Base-by-base conservation (phyloP, 2,888 invertebrate genomes). In the Anodontia alba region DNA sequence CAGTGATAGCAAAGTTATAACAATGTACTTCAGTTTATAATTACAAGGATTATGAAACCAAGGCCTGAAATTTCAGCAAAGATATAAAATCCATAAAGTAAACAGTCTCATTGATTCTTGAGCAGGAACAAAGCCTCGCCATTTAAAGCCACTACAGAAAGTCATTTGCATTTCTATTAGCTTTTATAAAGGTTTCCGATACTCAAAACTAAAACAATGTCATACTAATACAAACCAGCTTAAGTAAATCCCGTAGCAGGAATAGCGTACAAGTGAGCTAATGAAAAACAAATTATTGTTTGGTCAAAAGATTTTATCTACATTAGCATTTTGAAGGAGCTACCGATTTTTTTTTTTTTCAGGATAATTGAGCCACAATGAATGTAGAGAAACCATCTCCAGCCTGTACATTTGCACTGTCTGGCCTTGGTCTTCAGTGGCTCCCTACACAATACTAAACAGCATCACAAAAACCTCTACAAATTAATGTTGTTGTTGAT, bases 61-160 rank as follows among this genome's bases (percentile, higher is more conserved):
- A 62, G 62, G 62, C 62, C 62, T 62, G 33, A 29, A 62, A 62
- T 62, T 33, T 62, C 33, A 33, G 62, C 1, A 10, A 33, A 20
- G 33, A 33, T 62, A 62, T 62, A 62, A 62, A 62, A 62, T 62
- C 62, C 62, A 62, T 62, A 62, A 31, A 31, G 62, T 62, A 62
- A 62, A 62, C 62, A 62, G 17, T 31, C 62, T 33, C 31, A 62
- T 62, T 62, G 62, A 62, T 33, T 62, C 62, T 33, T 5, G 20
- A 62, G 62, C 2, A 20, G 10, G 33, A 62, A 33, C 62, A 62
- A 62, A 33, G 62, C 62, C 33, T 33, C 31, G 23, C 17, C 33
- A 54, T 31, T 33, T 20, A 3, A 33, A 33, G 62, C 29, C 31
- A 17, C 62, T 62, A 33, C 29, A 62, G 29, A 62, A 8, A 17